These are phyloP conservation scores for Labeo calbasu DNA, from an alignment of 2,797 vertebrate genomes.

Conservation along the genomic window DNA sequence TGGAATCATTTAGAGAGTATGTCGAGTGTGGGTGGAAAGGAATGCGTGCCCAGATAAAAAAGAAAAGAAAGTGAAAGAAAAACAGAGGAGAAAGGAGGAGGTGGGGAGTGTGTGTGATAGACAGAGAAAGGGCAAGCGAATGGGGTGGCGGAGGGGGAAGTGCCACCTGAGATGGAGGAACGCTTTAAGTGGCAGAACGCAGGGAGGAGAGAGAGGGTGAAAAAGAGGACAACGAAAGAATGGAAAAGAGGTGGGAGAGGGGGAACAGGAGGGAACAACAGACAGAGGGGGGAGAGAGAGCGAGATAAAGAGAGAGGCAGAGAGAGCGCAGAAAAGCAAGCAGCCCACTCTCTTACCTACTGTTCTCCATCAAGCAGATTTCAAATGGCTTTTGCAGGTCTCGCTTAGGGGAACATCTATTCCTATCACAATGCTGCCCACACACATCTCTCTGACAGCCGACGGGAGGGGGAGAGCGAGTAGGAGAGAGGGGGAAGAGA, in stretches of 20 bases:
- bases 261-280: slow-evolving; percentile 56
- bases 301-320: slow-evolving; percentile 65
- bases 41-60: slow-evolving; percentile 84
- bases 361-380: slow-evolving; percentile 82
- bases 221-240: slow-evolving; percentile 53
- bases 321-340: slow-evolving; percentile 72
- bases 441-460: slow-evolving; percentile 79
- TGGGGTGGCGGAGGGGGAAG: slow-evolving; percentile 64
- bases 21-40: slow-evolving; percentile 83
- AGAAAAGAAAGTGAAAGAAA: slow-evolving; percentile 80
- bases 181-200: slow-evolving; percentile 41
- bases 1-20: slow-evolving; percentile 85
- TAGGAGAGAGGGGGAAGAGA: slow-evolving; percentile 43
- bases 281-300: slow-evolving; percentile 62
- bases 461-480: slow-evolving; percentile 59
- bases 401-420: slow-evolving; percentile 83
- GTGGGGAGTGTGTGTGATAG: slow-evolving; percentile 56
- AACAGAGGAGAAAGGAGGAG: slow-evolving; percentile 69
- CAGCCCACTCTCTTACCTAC: slow-evolving; percentile 81
- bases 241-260: slow-evolving; percentile 51
- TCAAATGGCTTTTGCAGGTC: slow-evolving; percentile 83
- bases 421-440: slow-evolving; percentile 85
- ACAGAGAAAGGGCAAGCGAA: slow-evolving; percentile 55
- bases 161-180: slow-evolving; percentile 58
- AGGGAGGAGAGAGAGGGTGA: slow-evolving; percentile 58